Percentiles rank a stretch among this genome's conserved stretches.
phyloP scores from a whole-genome alignment of 2,113 vertebrate species.

The Neopipo cinnamomea region DNA sequence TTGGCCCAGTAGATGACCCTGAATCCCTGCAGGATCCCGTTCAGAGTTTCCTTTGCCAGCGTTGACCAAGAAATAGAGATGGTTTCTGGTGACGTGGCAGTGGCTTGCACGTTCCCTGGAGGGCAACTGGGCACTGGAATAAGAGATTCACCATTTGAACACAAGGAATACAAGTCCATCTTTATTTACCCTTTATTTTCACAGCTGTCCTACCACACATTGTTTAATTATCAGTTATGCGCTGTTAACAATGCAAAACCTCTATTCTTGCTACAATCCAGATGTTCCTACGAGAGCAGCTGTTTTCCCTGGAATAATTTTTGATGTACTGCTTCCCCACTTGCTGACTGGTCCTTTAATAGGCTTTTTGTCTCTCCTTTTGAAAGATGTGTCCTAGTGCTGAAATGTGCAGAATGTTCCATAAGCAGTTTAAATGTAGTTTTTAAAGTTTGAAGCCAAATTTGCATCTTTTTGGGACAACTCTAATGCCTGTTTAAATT shows the following conservation, averaged over 20 bases:
- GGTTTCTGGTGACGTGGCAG: conserved; percentile 93
- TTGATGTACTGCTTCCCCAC: neutral
- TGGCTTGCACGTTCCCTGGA: conserved; percentile 94
- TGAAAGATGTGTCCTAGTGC: neutral
- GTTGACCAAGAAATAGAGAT: conserved; percentile 96
- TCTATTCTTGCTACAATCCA: neutral
- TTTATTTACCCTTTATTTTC: neutral
- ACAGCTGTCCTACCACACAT: neutral
- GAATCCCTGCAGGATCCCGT: conserved; percentile 96
- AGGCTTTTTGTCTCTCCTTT: neutral
- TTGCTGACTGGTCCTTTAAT: neutral
- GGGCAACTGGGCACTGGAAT: conserved; percentile 91
- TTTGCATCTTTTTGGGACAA: neutral
- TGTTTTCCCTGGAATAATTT: neutral
- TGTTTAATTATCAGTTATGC: neutral
- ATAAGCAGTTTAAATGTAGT: neutral
- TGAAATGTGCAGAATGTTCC: neutral
- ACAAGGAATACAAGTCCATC: neutral
- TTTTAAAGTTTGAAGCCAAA: neutral
- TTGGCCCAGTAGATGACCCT: conserved; percentile 98
- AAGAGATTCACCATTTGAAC: neutral
- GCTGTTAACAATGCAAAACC: neutral
- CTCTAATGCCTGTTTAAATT: neutral
- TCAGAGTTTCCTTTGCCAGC: conserved; percentile 89
- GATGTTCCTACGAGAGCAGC: neutral